Percentiles rank a stretch among this genome's conserved stretches.
Conservation (phyloP, 2,113 vertebrate genomes). For the Myotis yumanensis region DNA sequence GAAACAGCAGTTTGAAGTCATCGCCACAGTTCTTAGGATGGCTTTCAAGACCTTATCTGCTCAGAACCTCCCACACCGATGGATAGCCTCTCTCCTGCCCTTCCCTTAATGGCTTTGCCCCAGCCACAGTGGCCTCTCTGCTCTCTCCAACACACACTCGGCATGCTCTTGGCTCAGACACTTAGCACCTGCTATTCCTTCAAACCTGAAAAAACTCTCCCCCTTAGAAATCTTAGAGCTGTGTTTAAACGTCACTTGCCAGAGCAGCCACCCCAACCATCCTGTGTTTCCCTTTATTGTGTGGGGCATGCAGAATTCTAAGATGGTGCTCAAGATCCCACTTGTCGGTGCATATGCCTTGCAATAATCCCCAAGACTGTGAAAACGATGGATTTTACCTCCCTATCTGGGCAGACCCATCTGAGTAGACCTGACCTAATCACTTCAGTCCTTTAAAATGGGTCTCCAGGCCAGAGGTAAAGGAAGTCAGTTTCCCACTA, state of each 20-base stretch:
- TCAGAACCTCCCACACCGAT: background rate
- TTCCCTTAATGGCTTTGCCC: background rate
- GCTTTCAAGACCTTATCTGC: background rate
- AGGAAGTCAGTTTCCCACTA: background rate
- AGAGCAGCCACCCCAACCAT: too few relatives aligned
- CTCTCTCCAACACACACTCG: background rate
- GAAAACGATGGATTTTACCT: background rate
- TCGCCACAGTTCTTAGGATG: background rate
- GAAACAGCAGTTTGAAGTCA: background rate
- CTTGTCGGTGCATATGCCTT: accelerated
- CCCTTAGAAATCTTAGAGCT: background rate
- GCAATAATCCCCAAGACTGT: background rate
- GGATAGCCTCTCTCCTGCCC: accelerated
- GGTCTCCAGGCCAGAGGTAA: background rate
- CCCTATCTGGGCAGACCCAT: background rate
- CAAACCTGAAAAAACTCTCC: background rate
- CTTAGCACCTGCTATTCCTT: background rate
- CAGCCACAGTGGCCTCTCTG: background rate
- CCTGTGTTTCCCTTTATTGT: too few relatives aligned
- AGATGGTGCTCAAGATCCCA: background rate
- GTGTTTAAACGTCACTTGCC: background rate
- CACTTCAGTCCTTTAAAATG: background rate
- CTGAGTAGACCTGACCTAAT: background rate
- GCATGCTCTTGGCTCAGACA: background rate
- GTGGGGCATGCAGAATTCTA: background rate